These are phyloP conservation scores for Campoletis sonorensis DNA, from an alignment of 1,140 invertebrate genomes.

Conservation along the genomic window DNA sequence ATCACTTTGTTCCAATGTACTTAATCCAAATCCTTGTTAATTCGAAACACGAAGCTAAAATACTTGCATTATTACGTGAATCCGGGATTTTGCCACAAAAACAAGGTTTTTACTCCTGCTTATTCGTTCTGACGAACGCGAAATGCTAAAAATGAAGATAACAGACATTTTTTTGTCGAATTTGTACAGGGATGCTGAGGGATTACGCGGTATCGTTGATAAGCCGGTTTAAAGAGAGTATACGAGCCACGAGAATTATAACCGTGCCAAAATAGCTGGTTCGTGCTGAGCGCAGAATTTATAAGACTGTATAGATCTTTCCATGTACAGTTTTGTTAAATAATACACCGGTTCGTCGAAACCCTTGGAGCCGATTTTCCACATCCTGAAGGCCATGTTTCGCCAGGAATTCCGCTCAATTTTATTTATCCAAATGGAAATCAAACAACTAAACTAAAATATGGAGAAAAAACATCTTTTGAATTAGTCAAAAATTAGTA, in stretches of 20 bases:
- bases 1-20: too few relatives aligned
- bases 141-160: background rate
- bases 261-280: background rate
- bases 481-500: too few relatives aligned
- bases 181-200: conserved; percentile 1
- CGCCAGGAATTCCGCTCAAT: background rate
- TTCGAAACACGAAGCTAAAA: too few relatives aligned
- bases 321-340: background rate
- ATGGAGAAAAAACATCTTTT: too few relatives aligned
- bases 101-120: background rate
- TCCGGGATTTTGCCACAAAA: background rate
- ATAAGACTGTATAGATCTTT: conserved; percentile 24
- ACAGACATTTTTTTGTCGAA: background rate
- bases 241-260: conserved; percentile 4
- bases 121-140: background rate
- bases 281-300: background rate
- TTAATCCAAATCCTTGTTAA: too few relatives aligned
- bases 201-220: conserved; percentile 10
- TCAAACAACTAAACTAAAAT: too few relatives aligned
- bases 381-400: conserved; percentile 34
- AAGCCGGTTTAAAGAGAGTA: conserved; percentile 23
- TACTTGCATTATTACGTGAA: too few relatives aligned
- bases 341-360: conserved; percentile 20
- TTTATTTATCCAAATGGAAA: too few relatives aligned
- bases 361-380: conserved; percentile 50